A percentile compares a stretch with the other conserved stretches of the same genome.
Evolutionary conservation across 2,797 vertebrate species (phyloP).

Genomic region (Crocidura indochinensis): DNA sequence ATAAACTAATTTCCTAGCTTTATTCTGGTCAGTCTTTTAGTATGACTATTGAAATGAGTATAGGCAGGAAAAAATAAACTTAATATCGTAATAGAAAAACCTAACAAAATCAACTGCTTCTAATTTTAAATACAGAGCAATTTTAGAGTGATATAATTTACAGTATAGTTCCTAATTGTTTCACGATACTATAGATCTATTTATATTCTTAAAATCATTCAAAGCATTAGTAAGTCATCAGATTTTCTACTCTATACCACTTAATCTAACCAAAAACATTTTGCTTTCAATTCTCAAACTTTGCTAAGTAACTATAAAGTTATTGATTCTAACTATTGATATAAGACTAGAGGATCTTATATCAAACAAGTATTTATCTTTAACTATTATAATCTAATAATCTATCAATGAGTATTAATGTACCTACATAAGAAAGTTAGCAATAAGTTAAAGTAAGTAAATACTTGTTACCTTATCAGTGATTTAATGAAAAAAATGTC

Average conservation of each 20-base stretch:
- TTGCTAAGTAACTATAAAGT: constrained; percentile 64
- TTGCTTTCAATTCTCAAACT: constrained; percentile 66
- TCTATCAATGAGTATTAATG: constrained; percentile 62
- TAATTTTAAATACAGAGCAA: constrained; percentile 71
- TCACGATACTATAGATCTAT: constrained; percentile 57
- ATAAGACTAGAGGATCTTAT: constrained; percentile 53
- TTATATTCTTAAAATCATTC: constrained; percentile 65
- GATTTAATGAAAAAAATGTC: constrained; percentile 34
- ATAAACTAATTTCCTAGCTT: constrained; percentile 57
- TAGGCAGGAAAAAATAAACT: not conserved
- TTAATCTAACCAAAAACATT: constrained; percentile 64
- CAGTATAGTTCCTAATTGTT: constrained; percentile 12
- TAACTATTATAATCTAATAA: constrained; percentile 64
- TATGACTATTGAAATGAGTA: constrained; percentile 33
- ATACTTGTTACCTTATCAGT: constrained; percentile 58
- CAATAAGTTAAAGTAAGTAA: constrained; percentile 73
- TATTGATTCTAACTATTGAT: constrained; percentile 51
- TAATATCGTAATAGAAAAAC: constrained; percentile 63
- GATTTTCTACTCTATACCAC: constrained; percentile 64
- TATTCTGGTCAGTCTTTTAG: constrained; percentile 50
- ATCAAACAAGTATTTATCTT: constrained; percentile 68
- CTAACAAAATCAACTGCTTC: constrained; percentile 67
- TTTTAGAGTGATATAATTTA: constrained; percentile 63
- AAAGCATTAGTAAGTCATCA: constrained; percentile 49
- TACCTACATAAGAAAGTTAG: constrained; percentile 47